A percentile compares a stretch with the other conserved stretches of the same genome.
phyloP scores from a whole-genome alignment of 2,113 vertebrate species.

The Tichodroma muraria region DNA sequence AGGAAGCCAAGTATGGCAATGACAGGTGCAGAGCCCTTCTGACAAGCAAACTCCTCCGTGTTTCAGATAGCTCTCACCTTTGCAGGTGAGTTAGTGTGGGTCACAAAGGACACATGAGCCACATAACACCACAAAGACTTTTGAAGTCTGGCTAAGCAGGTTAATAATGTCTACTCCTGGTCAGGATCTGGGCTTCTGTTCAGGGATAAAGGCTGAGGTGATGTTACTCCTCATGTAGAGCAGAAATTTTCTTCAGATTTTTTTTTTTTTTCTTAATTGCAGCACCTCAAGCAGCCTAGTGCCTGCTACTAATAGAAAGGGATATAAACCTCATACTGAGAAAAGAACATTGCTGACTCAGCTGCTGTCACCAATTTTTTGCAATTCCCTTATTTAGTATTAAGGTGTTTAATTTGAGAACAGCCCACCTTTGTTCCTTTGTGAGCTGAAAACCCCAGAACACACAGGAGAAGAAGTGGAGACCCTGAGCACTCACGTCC shows the following conservation, averaged over 20 bases:
- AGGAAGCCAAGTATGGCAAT: neutral
- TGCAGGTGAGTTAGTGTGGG: neutral
- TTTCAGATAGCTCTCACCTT: neutral
- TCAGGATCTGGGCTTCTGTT: neutral
- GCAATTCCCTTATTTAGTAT: neutral
- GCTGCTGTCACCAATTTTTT: neutral
- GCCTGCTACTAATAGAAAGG: neutral
- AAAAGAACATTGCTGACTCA: neutral
- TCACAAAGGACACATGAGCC: neutral
- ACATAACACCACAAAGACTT: neutral
- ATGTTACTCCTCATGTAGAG: neutral
- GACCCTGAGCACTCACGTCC: neutral
- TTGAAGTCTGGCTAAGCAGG: neutral
- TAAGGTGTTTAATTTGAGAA: neutral
- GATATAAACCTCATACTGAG: neutral
- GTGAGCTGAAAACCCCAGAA: neutral
- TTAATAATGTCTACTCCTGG: neutral
- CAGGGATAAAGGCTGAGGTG: neutral
- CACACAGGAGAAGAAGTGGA: neutral
- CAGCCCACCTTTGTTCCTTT: neutral
- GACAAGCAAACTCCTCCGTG: neutral
- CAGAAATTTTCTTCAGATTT: neutral
- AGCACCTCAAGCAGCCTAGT: neutral
- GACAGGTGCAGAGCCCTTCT: neutral
- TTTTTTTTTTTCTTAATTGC: neutral